phyloP scores from a whole-genome alignment of 2,797 vertebrate species.

The Microctenopoma steveboyesi region DNA sequence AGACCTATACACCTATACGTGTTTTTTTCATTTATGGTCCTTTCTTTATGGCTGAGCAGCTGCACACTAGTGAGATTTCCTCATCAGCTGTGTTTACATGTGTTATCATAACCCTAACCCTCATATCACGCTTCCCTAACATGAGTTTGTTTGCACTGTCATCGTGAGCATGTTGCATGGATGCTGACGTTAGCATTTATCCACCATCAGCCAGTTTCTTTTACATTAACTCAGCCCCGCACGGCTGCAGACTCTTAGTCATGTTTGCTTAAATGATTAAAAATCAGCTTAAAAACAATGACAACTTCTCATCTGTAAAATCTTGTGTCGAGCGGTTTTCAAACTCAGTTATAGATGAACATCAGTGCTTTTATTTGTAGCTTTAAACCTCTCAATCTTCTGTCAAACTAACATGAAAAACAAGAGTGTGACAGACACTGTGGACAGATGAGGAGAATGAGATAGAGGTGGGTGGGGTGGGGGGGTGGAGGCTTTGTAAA shows the following conservation, averaged over 20 bases:
- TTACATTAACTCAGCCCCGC: background rate
- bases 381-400: conserved; percentile 20
- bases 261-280: background rate
- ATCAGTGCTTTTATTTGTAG: background rate
- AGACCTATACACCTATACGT: no score
- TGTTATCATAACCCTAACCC: no score
- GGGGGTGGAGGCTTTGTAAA: conserved; percentile 62
- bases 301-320: background rate
- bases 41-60: no score
- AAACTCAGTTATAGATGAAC: background rate
- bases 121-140: no score
- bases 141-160: no score
- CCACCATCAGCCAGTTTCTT: background rate
- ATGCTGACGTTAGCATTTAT: background rate
- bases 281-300: background rate
- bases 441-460: conserved; percentile 32
- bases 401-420: conserved; percentile 39
- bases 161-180: no score
- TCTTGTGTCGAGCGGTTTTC: background rate
- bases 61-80: no score
- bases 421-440: background rate
- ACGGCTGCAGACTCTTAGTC: background rate
- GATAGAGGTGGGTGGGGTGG: conserved; percentile 8
- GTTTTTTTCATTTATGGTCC: no score
- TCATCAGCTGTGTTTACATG: no score